Percentiles rank a stretch among this genome's conserved stretches.
phyloP scores from a whole-genome alignment of 2,113 vertebrate species.

The Tragulus kanchil region DNA sequence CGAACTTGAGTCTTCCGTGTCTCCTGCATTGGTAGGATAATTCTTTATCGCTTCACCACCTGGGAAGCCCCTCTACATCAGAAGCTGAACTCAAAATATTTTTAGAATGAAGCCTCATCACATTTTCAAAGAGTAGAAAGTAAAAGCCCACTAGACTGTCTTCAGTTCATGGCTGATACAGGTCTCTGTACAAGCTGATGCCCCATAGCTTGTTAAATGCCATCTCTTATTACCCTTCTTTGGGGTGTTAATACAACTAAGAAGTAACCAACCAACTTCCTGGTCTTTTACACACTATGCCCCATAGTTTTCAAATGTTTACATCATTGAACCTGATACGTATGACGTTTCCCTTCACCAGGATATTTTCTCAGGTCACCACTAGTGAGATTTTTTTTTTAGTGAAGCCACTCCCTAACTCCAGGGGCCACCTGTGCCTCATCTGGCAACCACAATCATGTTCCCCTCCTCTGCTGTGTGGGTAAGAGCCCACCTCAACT shows the following conservation, averaged over 20 bases:
- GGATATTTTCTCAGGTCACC: background rate
- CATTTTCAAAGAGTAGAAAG: background rate
- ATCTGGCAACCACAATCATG: background rate
- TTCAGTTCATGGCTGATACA: background rate
- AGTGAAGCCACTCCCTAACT: background rate
- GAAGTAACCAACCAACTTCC: background rate
- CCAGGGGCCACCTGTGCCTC: background rate
- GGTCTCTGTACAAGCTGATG: background rate
- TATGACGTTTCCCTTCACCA: background rate
- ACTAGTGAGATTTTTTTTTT: background rate
- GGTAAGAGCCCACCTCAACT: background rate
- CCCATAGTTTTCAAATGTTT: background rate
- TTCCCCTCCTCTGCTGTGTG: background rate
- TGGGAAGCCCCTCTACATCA: background rate
- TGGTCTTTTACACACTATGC: background rate
- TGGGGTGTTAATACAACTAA: background rate
- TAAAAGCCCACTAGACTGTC: background rate
- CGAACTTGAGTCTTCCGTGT: background rate
- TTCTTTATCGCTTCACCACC: background rate
- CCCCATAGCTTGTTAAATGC: background rate
- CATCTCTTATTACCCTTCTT: background rate
- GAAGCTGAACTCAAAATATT: background rate
- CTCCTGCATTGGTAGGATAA: background rate
- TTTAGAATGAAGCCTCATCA: background rate
- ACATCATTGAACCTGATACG: background rate